These are phyloP conservation scores for Aethes cnicana DNA, from an alignment of 2,888 invertebrate genomes.

Conservation along the genomic window DNA sequence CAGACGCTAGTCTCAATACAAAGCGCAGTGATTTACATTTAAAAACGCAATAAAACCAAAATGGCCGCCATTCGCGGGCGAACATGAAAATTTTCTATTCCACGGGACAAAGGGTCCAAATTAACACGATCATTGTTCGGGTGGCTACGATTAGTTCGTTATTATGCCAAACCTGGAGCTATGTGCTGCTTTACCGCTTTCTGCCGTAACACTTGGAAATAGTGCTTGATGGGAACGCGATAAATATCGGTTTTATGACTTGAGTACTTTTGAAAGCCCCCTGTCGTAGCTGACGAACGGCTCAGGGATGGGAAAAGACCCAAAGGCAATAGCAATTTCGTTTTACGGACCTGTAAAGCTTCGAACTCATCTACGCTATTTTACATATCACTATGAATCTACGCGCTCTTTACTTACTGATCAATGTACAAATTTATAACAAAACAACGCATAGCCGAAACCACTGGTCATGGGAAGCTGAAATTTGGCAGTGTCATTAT, in stretches of 20 bases:
- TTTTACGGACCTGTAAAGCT: too few relatives aligned
- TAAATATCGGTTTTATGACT: constrained; percentile 14
- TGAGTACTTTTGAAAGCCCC: constrained; percentile 8
- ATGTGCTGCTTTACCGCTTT: constrained; percentile 51
- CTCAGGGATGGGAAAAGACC: too few relatives aligned
- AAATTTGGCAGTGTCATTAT: too few relatives aligned
- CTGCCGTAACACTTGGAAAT: constrained; percentile 17
- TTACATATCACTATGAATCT: too few relatives aligned
- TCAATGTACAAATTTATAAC: too few relatives aligned
- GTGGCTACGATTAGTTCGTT: constrained; percentile 71
- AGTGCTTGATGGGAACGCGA: constrained; percentile 21
- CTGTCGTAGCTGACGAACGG: too few relatives aligned
- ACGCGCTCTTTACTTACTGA: too few relatives aligned
- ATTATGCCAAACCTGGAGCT: constrained; percentile 66
- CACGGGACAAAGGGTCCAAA: constrained; percentile 75
- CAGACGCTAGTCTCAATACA: constrained; percentile 53
- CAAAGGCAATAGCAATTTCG: too few relatives aligned
- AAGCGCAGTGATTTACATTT: constrained; percentile 72
- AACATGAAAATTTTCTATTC: constrained; percentile 78
- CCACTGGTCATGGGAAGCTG: too few relatives aligned
- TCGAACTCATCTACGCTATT: too few relatives aligned
- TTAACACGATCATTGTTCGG: constrained; percentile 74
- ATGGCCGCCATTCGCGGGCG: constrained; percentile 61
- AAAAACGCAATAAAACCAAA: constrained; percentile 70
- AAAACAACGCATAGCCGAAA: too few relatives aligned